phyloP scores from a whole-genome alignment of 2,797 vertebrate species.

The Spea hammondii region DNA sequence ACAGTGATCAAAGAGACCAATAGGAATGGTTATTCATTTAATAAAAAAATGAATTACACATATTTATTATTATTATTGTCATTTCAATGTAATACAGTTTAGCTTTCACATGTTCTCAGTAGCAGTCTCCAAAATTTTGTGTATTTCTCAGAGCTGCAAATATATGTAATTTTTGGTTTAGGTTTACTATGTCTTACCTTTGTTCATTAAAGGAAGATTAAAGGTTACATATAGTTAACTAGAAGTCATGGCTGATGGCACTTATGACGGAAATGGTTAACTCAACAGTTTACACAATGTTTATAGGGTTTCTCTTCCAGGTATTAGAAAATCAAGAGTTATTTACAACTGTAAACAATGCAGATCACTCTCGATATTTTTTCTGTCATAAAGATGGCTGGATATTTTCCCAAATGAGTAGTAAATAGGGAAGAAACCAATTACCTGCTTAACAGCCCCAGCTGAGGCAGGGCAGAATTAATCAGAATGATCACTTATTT shows the following conservation, averaged over 20 bases:
- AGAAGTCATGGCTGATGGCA: background rate
- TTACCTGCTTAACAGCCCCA: background rate
- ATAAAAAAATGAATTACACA: background rate
- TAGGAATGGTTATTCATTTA: too few species aligned
- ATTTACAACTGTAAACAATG: background rate
- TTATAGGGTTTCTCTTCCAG: background rate
- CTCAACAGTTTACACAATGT: background rate
- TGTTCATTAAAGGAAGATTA: too few species aligned
- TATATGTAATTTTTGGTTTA: background rate
- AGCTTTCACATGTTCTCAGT: background rate
- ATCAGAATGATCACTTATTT: background rate
- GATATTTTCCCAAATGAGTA: conserved; percentile 9
- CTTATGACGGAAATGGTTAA: background rate
- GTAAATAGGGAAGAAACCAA: conserved; percentile 7
- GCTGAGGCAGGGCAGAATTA: conserved; percentile 2
- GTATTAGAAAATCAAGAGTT: conserved; percentile 1
- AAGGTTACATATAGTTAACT: background rate
- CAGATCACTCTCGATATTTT: background rate
- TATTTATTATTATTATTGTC: background rate
- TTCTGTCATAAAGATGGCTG: conserved; percentile 1
- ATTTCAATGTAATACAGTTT: background rate
- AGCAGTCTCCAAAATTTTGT: background rate
- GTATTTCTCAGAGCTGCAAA: background rate
- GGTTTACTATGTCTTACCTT: too few species aligned
- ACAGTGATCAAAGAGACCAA: too few species aligned